Evolutionary conservation across 2,888 invertebrate genomes (phyloP), one percentile per base, ranked within the genome.

Genomic region (Parnassius orleans): DNA sequence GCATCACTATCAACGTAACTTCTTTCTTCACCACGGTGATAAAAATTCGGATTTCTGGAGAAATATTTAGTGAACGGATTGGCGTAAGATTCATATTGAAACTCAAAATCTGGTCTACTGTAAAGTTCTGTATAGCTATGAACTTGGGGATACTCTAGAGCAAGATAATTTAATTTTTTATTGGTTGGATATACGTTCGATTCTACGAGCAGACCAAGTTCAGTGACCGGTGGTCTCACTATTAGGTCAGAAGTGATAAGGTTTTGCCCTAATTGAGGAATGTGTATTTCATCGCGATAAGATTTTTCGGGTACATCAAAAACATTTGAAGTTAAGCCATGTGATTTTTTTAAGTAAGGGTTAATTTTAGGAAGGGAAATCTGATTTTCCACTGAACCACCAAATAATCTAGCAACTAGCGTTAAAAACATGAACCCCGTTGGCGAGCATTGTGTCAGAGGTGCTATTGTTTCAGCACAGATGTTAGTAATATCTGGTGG

Each of bases 361-460:
- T 63, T 63, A 41, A 50, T n/a, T 14, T 19, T 53, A 9, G 55
- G 44, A 15, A 59, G 33, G 14, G 48, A 12, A 11, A 47, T n/a
- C 42, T 58, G 47, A 3, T 51, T 56, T 14, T 63, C 63, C 10
- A 53, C n/a, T 9, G 63, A 63, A 12, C 57, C 64, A 0, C 94
- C 93, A 68, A 94, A 93, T 1, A 94, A 73, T 60, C 87, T 89
- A 0, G 93, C 78, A 0, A 95, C 71, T 24, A 94, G 77, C 0
- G 93, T 84, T 47, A 95, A 76, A 72, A 93, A 95, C 78, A 94
- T 77, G 55, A 93, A 90, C 0, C 93, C 92, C 0, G 93, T 84
- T 19, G 93, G 89, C 9, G 93, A 90, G 70, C 94, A 94, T 65
- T 93, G 93, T 0, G 94, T 93, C 3, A 87, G 60, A 1, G 93